Percentiles rank a stretch among this genome's conserved stretches.
Conservation (phyloP, 1,140 invertebrate species). For the Halictus rubicundus region DNA sequence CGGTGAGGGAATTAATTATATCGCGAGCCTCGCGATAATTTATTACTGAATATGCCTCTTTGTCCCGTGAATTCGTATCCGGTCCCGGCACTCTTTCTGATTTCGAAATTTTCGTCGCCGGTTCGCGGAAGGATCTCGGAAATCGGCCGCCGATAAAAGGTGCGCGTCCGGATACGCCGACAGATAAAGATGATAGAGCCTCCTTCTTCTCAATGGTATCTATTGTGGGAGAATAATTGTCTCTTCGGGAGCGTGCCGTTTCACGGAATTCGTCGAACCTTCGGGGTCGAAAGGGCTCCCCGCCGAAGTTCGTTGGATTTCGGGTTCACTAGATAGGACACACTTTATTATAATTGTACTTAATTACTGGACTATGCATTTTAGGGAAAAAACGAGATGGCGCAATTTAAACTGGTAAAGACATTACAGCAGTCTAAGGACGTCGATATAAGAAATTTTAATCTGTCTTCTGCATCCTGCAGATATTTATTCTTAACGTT, state of each 20-base stretch:
- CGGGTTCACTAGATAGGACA: too few relatives aligned
- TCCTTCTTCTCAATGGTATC: slow-evolving; percentile 36
- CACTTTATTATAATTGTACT: too few relatives aligned
- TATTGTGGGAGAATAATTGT: slow-evolving; percentile 43
- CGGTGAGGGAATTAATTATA: slow-evolving; percentile 37
- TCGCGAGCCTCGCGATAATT: slow-evolving; percentile 31
- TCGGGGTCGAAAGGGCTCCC: slow-evolving; percentile 20
- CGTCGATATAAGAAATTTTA: too few relatives aligned
- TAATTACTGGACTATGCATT: too few relatives aligned
- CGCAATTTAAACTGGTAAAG: too few relatives aligned
- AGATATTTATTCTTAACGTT: too few relatives aligned
- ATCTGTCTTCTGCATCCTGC: too few relatives aligned
- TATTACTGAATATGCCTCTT: slow-evolving; percentile 45
- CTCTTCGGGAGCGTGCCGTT: slow-evolving; percentile 28
- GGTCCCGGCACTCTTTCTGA: slow-evolving; percentile 5
- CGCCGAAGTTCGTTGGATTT: too few relatives aligned
- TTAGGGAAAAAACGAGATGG: too few relatives aligned
- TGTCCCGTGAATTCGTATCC: slow-evolving; percentile 25
- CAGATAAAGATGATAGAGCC: slow-evolving; percentile 12
- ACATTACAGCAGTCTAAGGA: too few relatives aligned
- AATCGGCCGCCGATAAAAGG: slow-evolving; percentile 41
- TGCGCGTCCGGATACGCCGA: background rate
- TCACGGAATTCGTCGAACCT: slow-evolving; percentile 3
- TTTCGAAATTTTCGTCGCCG: slow-evolving; percentile 28
- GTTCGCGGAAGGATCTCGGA: slow-evolving; percentile 42